Base-by-base conservation (phyloP, 2,888 invertebrate genomes). In the Flabesymbios commensalis region DNA sequence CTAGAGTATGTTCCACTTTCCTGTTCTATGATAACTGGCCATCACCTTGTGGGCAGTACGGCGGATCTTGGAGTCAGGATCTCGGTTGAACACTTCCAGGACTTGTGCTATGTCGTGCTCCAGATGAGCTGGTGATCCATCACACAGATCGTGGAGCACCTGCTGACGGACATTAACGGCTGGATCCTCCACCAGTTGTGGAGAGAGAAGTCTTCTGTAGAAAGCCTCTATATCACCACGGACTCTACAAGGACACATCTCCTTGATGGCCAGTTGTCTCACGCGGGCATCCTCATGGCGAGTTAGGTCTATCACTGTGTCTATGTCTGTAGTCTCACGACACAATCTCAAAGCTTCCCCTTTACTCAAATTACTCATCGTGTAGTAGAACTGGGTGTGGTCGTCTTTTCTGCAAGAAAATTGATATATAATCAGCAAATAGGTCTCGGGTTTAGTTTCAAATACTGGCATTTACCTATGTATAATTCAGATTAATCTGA, bases 241-340 rank as follows among this genome's bases (percentile, higher is more conserved):
- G n/a, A 80, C 80, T 42, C 78, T 67, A 66, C 80, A 80, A 1
- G 80, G 80, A 63, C 80, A 80, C 76, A 80, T 80, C 67, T 80
- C 78, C 51, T 59, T 48, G n/a, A 80, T 70, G 1, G 80, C 79
- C 39, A 63, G 67, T 72, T 78, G 74, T 59, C 80, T 65, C 7
- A 80, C 80, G 33, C 68, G 65, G 0, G 79, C 75, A 57, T 71
- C 70, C 1, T 61, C 41, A 61, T 80, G 80, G 54, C 72, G 72
- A 24, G 78, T 76, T 51, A 80, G 67, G 42, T 72, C 73, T 24
- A 80, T 73, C 45, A 80, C 75, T 3, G 68, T 71, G 51, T 80
- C 78, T 43, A 80, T 79, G 48, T 73, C 75, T 5, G 74, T 72
- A 0, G 79, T 80, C 39, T 73, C 69, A 55, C 67, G 66, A 57